Evolutionary conservation across 2,113 vertebrate genomes (phyloP).

Genomic region (Microtus ochrogaster): DNA sequence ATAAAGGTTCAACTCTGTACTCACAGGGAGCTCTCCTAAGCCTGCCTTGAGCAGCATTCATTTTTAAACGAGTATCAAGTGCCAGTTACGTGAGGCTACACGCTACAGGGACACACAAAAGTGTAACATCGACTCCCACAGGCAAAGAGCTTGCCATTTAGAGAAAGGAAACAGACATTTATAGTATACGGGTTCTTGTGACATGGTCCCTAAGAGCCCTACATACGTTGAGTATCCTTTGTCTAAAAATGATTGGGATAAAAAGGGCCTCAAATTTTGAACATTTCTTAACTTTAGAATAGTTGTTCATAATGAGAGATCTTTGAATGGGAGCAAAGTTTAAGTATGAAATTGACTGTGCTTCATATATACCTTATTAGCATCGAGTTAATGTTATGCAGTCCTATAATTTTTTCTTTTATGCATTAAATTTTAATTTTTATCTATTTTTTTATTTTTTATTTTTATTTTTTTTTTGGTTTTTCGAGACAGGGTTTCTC

Average conservation of each 20-base stretch:
- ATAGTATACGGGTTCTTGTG: not conserved
- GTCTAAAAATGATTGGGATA: not conserved
- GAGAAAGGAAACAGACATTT: not conserved
- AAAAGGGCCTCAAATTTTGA: not conserved
- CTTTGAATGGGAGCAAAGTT: not conserved
- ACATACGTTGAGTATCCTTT: not conserved
- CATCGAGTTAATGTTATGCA: not conserved
- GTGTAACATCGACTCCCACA: not conserved
- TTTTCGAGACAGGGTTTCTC: no score
- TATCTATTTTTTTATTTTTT: no score
- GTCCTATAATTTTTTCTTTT: not conserved
- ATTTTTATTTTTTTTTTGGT: no score
- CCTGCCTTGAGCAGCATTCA: not conserved
- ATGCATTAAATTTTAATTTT: not conserved
- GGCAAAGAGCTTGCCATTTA: not conserved
- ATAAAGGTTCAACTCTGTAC: slow-evolving; percentile 34
- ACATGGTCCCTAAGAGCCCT: not conserved
- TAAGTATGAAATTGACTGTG: not conserved
- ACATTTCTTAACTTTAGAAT: not conserved
- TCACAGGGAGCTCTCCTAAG: slow-evolving; percentile 22
- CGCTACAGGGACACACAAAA: slow-evolving; percentile 7
- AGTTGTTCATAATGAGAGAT: not conserved
- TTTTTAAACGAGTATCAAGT: slow-evolving; percentile 66
- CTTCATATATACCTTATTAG: not conserved
- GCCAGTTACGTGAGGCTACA: not conserved